These are phyloP conservation scores for Pollimyrus isidori DNA, from an alignment of 2,113 vertebrate genomes.

Conservation along the genomic window DNA sequence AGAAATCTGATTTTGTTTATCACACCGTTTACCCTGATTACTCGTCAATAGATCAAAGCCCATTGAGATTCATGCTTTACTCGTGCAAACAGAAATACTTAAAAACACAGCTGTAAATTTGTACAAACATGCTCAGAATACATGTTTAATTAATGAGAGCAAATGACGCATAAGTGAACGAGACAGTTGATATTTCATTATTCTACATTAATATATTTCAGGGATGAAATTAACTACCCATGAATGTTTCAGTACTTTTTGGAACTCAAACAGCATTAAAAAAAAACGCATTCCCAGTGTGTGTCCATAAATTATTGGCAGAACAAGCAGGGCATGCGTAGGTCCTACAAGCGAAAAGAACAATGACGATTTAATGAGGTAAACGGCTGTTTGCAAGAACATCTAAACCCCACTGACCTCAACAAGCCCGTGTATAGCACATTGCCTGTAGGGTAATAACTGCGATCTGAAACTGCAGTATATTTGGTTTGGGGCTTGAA, in stretches of 20 bases:
- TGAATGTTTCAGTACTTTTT: neutral
- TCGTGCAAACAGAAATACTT: neutral
- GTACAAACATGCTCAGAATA: neutral
- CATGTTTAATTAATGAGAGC: neutral
- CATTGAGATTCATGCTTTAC: neutral
- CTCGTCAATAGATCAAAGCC: neutral
- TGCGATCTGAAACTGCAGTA: neutral
- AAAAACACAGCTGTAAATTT: neutral
- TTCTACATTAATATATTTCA: neutral
- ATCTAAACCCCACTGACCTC: neutral
- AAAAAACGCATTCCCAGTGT: neutral
- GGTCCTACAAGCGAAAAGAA: neutral
- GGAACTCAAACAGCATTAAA: neutral
- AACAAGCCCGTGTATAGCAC: neutral
- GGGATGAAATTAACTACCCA: neutral
- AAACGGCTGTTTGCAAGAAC: neutral
- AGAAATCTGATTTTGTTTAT: neutral
- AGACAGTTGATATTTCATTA: neutral
- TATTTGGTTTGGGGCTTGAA: neutral
- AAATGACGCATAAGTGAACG: neutral
- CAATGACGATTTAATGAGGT: neutral
- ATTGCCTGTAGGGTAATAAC: neutral
- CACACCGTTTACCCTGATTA: neutral
- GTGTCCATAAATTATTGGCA: neutral
- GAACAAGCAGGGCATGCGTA: neutral